phyloP scores from a whole-genome alignment of 2,113 vertebrate species.

The Phyllopteryx taeniolatus region DNA sequence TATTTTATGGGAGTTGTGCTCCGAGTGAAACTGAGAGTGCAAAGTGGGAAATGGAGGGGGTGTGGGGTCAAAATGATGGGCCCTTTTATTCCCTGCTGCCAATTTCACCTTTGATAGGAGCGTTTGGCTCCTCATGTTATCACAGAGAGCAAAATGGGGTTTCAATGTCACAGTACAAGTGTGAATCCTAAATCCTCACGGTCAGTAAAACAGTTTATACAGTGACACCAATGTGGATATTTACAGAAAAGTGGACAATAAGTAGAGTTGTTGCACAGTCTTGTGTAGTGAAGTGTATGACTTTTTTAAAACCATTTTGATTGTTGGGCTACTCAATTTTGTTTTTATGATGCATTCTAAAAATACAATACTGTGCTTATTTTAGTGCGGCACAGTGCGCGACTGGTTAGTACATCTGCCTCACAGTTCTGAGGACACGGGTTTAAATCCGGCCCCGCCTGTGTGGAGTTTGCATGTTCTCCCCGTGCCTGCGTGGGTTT shows the following conservation, averaged over 20 bases:
- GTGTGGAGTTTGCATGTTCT: too few species aligned
- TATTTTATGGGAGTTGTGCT: conserved; percentile 54
- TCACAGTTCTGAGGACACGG: too few species aligned
- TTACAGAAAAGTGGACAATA: conserved; percentile 15
- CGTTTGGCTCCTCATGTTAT: conserved; percentile 51
- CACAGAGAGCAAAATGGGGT: conserved; percentile 49
- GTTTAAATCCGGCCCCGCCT: too few species aligned
- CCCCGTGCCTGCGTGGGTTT: too few species aligned
- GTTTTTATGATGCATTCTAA: background rate
- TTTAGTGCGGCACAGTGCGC: too few species aligned
- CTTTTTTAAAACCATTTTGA: background rate
- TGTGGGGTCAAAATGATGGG: conserved; percentile 40
- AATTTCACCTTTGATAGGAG: conserved; percentile 59
- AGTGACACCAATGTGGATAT: conserved; percentile 5
- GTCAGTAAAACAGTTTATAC: conserved; percentile 17
- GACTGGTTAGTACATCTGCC: too few species aligned
- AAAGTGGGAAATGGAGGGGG: conserved; percentile 46
- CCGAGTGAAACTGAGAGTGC: conserved; percentile 59
- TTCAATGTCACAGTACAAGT: conserved; percentile 22
- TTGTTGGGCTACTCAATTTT: background rate
- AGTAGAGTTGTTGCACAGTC: background rate
- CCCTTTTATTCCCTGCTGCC: conserved; percentile 50
- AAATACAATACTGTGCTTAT: background rate
- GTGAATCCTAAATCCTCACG: conserved; percentile 32
- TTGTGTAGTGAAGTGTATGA: background rate